Percentiles rank a stretch among this genome's conserved stretches.
phyloP scores from a whole-genome alignment of 2,113 vertebrate genomes.

The Rhodinocichla rosea region DNA sequence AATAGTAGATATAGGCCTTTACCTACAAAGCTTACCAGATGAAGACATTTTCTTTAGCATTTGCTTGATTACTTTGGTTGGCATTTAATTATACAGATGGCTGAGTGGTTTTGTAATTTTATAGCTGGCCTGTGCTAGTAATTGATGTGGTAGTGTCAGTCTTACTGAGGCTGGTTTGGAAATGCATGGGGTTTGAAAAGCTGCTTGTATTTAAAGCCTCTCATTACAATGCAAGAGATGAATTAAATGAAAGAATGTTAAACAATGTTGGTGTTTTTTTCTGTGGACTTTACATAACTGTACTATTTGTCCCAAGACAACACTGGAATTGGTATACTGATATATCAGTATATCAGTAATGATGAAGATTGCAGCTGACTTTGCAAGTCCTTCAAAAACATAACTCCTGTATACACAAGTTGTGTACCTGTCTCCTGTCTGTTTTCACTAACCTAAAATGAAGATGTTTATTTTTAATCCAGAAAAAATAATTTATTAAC shows the following conservation, averaged over 20 bases:
- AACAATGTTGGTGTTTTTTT: rapidly evolving
- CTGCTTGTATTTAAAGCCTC: background rate
- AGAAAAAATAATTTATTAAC: background rate
- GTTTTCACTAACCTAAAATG: slow-evolving; percentile 16
- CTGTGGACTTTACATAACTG: background rate
- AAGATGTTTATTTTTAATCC: slow-evolving; percentile 3
- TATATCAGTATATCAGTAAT: background rate
- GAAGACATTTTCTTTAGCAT: slow-evolving; percentile 25
- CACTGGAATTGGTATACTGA: no score
- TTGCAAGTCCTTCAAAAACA: background rate
- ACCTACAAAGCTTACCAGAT: background rate
- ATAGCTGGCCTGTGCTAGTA: slow-evolving; percentile 24
- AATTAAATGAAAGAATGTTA: background rate
- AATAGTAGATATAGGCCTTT: background rate
- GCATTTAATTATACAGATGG: slow-evolving; percentile 10
- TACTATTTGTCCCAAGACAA: background rate
- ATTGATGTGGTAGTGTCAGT: slow-evolving; percentile 43
- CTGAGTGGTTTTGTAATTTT: slow-evolving; percentile 41
- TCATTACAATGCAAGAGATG: background rate
- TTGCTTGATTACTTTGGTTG: slow-evolving; percentile 29
- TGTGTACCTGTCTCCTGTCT: background rate
- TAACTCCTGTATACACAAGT: background rate
- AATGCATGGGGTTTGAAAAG: background rate
- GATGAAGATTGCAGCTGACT: background rate
- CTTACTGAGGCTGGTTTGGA: slow-evolving; percentile 25